phyloP scores from a whole-genome alignment of 2,113 vertebrate genomes.

The Paraplagusia blochii region DNA sequence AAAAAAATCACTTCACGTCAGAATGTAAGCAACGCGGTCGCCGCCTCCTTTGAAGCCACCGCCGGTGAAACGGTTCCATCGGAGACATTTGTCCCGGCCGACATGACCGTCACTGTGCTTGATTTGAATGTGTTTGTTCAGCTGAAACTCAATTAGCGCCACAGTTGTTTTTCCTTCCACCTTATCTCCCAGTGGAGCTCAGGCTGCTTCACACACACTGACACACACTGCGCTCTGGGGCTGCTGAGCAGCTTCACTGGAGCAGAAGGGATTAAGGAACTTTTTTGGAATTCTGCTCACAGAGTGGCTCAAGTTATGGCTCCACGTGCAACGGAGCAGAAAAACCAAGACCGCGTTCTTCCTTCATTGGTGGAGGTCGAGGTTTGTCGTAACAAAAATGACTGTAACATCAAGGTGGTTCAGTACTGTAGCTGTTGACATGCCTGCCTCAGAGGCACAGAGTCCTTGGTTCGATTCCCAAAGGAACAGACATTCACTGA shows the following conservation, averaged over 20 bases:
- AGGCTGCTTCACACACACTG: constrained; percentile 43
- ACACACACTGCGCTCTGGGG: constrained; percentile 15
- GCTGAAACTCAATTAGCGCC: constrained; percentile 1
- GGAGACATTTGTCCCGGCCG: constrained; percentile 12
- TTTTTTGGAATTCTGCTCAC: constrained; percentile 30
- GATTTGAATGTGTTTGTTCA: constrained; percentile 13
- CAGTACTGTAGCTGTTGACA: no score
- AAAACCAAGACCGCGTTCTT: not conserved
- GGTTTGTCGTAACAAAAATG: no score
- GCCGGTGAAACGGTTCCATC: constrained; percentile 19
- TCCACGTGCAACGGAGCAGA: constrained; percentile 16
- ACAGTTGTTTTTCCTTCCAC: no score
- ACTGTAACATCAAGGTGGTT: no score
- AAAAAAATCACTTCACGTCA: constrained; percentile 19
- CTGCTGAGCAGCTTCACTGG: constrained; percentile 14
- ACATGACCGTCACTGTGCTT: constrained; percentile 17
- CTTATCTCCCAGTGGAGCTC: not conserved
- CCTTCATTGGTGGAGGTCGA: no score
- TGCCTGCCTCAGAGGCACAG: no score
- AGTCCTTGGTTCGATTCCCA: no score
- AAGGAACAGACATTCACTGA: no score
- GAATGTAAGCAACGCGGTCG: constrained; percentile 16
- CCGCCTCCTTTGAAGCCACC: constrained; percentile 24
- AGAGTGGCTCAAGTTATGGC: constrained; percentile 10
- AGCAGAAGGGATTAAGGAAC: constrained; percentile 59